These are phyloP conservation scores for Saccopteryx leptura DNA, from an alignment of 2,113 vertebrate species.

Conservation along the genomic window DNA sequence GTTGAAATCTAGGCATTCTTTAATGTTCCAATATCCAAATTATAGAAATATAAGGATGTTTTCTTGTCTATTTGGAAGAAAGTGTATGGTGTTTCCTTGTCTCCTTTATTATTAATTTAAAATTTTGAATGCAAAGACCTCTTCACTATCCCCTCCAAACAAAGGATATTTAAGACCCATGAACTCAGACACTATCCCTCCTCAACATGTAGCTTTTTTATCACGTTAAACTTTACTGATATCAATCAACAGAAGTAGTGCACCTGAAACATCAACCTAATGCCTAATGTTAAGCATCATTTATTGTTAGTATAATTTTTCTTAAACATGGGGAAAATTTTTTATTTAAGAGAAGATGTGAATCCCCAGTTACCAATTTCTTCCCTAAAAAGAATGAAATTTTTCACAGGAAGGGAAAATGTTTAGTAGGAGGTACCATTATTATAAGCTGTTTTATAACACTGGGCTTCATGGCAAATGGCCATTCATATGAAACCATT, in stretches of 20 bases:
- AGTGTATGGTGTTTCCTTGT: not conserved
- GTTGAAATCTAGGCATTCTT: not conserved
- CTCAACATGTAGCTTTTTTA: not conserved
- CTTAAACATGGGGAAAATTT: not conserved
- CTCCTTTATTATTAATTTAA: conserved; percentile 4
- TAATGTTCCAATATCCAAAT: not conserved
- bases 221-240: not conserved
- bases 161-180: not conserved
- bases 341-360: not conserved
- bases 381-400: conserved; percentile 38
- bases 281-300: not conserved
- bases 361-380: conserved; percentile 35
- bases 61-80: not conserved
- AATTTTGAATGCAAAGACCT: not conserved
- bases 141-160: not conserved
- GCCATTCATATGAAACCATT: conserved; percentile 56
- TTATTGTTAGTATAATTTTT: not conserved
- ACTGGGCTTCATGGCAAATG: not conserved
- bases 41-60: not conserved
- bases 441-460: conserved; percentile 11
- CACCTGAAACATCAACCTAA: not conserved
- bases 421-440: conserved; percentile 17
- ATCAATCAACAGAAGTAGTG: not conserved
- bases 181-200: not conserved
- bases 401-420: conserved; percentile 50